phyloP scores from a whole-genome alignment of 2,888 invertebrate genomes.

The Acleris emargana region DNA sequence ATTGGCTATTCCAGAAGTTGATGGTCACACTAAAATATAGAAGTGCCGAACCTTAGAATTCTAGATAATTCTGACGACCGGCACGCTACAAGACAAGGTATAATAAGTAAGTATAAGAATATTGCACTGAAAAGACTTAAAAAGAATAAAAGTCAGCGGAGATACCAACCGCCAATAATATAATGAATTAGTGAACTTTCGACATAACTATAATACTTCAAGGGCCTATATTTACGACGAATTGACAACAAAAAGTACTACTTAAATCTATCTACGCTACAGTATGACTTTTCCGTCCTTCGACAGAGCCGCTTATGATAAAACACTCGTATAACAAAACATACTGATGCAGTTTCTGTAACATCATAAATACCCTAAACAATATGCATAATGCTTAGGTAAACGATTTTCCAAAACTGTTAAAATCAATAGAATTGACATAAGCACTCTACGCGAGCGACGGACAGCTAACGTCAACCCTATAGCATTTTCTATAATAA shows the following conservation, averaged over 20 bases:
- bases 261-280: slow-evolving; percentile 25
- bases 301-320: slow-evolving; percentile 23
- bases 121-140: slow-evolving; percentile 27
- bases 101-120: slow-evolving; percentile 8
- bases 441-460: too few relatives aligned
- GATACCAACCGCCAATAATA: slow-evolving; percentile 19
- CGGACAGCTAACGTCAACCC: too few relatives aligned
- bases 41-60: too few relatives aligned
- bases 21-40: too few relatives aligned
- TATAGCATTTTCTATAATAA: too few relatives aligned
- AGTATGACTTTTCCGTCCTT: slow-evolving; percentile 32
- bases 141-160: slow-evolving; percentile 19
- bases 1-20: too few relatives aligned
- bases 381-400: too few relatives aligned
- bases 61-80: too few relatives aligned
- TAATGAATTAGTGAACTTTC: slow-evolving; percentile 25
- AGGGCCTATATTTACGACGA: slow-evolving; percentile 22
- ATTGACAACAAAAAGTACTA: slow-evolving; percentile 35
- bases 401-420: too few relatives aligned
- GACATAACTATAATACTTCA: slow-evolving; percentile 31
- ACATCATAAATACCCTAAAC: background rate
- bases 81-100: background rate
- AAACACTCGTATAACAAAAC: slow-evolving; percentile 26
- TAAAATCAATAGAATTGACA: too few relatives aligned
- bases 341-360: slow-evolving; percentile 20